Evolutionary conservation across 2,797 vertebrate genomes (phyloP), one percentile per base, ranked within the genome.

Genomic region (Merluccius polli): DNA sequence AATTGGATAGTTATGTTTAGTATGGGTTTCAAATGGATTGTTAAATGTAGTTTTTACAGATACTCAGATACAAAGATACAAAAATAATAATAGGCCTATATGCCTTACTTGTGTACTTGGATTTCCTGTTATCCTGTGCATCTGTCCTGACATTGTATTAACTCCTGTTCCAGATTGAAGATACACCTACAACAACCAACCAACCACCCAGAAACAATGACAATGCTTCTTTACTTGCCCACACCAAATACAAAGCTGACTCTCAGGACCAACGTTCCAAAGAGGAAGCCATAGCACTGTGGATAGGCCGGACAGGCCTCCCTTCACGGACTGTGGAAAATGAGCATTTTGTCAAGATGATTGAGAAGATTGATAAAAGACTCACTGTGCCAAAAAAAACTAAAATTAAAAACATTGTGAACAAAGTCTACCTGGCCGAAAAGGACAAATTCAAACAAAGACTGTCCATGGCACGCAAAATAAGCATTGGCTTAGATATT

Each of bases 141-240:
- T 75, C 74, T 79, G 74, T 59, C 30, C 74, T 75, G 78, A 79
- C 74, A 79, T 79, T 75, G 31, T 79, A 72, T 75, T 32, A 3
- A 35, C 8, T 73, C 74, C 74, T 76, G 31, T 73, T 16, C 71
- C 72, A 79, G 74, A 59, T 76, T 79, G 29, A 74, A 76, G 41
- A 79, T 68, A 33, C 31, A 11, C 5, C 38, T 69, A 24, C 65
- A 73, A 18, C 18, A 65, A n/a, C n/a, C n/a, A 79, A 70, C 29
- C 16, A 73, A 69, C 63, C 24, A 69, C 74, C 65, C 41, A 71
- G 44, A n/a, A 76, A 76, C 31, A 35, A 52, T 41, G 72, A 73
- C 70, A 76, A 33, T 48, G 52, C 73, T 12, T 9, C 67, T 68
- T 69, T 79, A 44, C 59, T 75, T 73, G 48, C 48, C 15, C 67